Base-by-base conservation (phyloP, 1,140 invertebrate genomes). In the Drosophila sulfurigaster region DNA sequence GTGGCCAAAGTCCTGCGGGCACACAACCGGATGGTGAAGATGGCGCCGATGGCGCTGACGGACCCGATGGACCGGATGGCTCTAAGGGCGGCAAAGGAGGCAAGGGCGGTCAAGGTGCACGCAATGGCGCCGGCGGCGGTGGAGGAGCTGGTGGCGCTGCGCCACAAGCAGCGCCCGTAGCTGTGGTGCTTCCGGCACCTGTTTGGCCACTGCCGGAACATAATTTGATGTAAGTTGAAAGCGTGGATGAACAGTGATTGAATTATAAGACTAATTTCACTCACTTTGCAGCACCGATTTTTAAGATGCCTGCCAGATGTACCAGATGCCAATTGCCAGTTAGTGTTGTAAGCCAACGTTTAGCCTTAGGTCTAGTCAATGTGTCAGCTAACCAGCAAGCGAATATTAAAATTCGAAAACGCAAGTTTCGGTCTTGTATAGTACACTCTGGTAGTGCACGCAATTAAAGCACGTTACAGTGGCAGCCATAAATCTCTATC, bases 121-220 rank as follows among this genome's bases (percentile, higher is more conserved):
- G 66, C 75, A 93, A 79, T 78, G 82, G 52, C 68, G 93, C 46
- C 77, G 93, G 78, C 73, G 93, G 35, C 68, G 93, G 62, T 64
- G 81, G 56, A 38, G 87, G 87, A 79, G 93, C 20, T 74, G 93
- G 59, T 79, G 93, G 64, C 75, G 80, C 93, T 86, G 93, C 77
- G 38, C 91, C 51, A 8, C n/a, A 62, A 49, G 67, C 83, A 11
- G 60, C 64, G 6, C 51, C 76, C 1, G 51, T 41, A 10, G 52
- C 78, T 4, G 25, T 78, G 3, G 2, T 78, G 1, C 13, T 75
- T 3, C 83, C 85, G 15, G 85, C 85, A 3, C 83, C 85, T 10
- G 85, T 88, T 6, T 89, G 85, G 85, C 54, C 68, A 0, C 72
- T 70, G 0, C 79, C 48, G 45, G 85, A 89, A 59, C 28, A 20